A percentile compares a stretch with the other conserved stretches of the same genome.
Evolutionary conservation across 2,113 vertebrate genomes (phyloP).

Genomic region (Vulpes vulpes): DNA sequence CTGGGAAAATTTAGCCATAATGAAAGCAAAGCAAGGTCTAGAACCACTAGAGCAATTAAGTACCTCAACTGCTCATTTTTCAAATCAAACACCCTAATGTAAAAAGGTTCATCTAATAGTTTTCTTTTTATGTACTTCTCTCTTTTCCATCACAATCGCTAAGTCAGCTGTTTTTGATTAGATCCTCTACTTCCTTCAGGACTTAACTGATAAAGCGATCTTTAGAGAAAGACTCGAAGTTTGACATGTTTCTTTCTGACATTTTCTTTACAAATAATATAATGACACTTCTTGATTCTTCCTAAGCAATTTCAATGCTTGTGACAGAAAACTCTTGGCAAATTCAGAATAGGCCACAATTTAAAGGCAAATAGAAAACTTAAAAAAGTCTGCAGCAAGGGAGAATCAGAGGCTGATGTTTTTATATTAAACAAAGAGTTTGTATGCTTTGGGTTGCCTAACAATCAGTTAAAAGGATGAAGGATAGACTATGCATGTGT

Average conservation of each 20-base stretch:
- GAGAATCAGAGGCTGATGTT: background rate
- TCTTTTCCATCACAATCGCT: background rate
- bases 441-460: background rate
- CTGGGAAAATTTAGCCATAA: slow-evolving; percentile 20
- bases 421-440: background rate
- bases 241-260: background rate
- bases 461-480: background rate
- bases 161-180: background rate
- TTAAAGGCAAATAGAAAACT: background rate
- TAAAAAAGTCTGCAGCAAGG: background rate
- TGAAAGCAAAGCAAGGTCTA: slow-evolving; percentile 43
- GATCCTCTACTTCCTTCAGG: background rate
- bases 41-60: background rate
- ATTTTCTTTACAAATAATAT: slow-evolving; percentile 40
- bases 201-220: background rate
- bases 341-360: slow-evolving; percentile 36
- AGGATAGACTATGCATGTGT: background rate
- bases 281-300: slow-evolving; percentile 11
- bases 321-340: slow-evolving; percentile 28
- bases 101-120: background rate
- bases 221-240: slow-evolving; percentile 31
- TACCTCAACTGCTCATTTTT: background rate
- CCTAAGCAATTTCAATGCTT: background rate
- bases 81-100: background rate
- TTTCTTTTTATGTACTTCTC: background rate